phyloP scores from a whole-genome alignment of 2,113 vertebrate genomes.

The Phalacrocorax pelagicus region DNA sequence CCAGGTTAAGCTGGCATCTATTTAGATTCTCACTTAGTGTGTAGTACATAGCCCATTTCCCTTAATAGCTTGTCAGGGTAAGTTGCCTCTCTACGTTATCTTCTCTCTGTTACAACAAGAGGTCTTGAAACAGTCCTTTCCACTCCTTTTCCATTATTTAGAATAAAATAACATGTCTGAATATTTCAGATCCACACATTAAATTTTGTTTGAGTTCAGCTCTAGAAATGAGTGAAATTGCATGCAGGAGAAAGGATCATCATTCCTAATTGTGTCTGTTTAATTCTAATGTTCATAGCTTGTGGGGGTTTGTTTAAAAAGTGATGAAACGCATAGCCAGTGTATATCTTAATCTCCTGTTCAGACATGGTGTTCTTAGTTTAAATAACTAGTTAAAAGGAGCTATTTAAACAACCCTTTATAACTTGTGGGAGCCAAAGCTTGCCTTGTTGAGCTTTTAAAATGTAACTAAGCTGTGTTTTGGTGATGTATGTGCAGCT shows the following conservation, averaged over 20 bases:
- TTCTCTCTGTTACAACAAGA: neutral
- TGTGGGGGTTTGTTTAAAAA: neutral
- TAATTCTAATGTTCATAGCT: neutral
- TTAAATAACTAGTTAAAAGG: constrained; percentile 17
- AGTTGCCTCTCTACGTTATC: neutral
- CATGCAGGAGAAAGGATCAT: neutral
- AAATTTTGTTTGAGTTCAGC: neutral
- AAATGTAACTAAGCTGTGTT: neutral
- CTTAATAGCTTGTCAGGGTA: neutral
- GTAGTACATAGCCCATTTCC: neutral
- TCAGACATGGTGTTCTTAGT: neutral
- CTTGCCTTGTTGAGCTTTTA: neutral
- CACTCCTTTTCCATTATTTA: neutral
- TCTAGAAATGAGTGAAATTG: neutral
- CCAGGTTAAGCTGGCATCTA: neutral
- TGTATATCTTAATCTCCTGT: constrained; percentile 3
- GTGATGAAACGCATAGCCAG: neutral
- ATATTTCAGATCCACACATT: neutral
- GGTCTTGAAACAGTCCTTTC: neutral
- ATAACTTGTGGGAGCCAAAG: neutral
- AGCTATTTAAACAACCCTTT: neutral
- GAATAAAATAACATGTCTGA: neutral
- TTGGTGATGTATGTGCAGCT: neutral
- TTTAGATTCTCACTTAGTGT: neutral
- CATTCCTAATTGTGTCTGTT: neutral